phyloP scores from a whole-genome alignment of 2,888 invertebrate species.

The Pherbina coryleti region DNA sequence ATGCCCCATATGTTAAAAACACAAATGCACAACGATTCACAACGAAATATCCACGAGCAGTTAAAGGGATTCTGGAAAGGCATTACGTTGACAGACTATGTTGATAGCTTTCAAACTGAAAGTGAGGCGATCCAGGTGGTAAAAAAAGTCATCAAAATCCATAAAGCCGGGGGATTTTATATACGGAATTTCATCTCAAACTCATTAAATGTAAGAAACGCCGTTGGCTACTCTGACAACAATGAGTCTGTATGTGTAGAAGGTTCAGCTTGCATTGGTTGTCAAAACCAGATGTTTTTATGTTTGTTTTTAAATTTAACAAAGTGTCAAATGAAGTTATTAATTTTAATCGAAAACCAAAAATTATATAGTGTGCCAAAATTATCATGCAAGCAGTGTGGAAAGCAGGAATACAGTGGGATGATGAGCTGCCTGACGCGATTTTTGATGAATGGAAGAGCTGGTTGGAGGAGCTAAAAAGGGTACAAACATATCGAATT shows the following conservation, averaged over 20 bases:
- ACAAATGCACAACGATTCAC: slow-evolving; percentile 48
- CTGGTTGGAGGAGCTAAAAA: no score
- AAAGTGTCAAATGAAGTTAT: background rate
- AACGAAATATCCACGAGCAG: slow-evolving; percentile 45
- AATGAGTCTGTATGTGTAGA: background rate
- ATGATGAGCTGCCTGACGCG: background rate
- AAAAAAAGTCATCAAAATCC: slow-evolving; percentile 13
- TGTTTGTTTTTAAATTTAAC: no score
- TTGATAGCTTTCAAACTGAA: slow-evolving; percentile 33
- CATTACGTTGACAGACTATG: slow-evolving; percentile 38
- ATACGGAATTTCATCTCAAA: slow-evolving; percentile 15
- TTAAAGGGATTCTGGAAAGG: slow-evolving; percentile 42
- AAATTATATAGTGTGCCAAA: background rate
- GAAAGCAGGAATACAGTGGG: background rate
- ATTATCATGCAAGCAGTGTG: slow-evolving; percentile 3
- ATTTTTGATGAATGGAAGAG: no score
- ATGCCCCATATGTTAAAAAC: slow-evolving; percentile 51
- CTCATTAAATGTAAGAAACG: background rate
- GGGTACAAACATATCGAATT: no score
- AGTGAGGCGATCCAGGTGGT: slow-evolving; percentile 18
- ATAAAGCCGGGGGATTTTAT: slow-evolving; percentile 14
- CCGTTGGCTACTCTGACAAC: background rate
- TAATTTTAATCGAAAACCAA: background rate
- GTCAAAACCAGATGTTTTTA: slow-evolving; percentile 23
- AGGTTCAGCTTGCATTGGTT: slow-evolving; percentile 24